Evolutionary conservation across 1,140 invertebrate genomes (phyloP).

Genomic region (Cyphomyrmex costatus): DNA sequence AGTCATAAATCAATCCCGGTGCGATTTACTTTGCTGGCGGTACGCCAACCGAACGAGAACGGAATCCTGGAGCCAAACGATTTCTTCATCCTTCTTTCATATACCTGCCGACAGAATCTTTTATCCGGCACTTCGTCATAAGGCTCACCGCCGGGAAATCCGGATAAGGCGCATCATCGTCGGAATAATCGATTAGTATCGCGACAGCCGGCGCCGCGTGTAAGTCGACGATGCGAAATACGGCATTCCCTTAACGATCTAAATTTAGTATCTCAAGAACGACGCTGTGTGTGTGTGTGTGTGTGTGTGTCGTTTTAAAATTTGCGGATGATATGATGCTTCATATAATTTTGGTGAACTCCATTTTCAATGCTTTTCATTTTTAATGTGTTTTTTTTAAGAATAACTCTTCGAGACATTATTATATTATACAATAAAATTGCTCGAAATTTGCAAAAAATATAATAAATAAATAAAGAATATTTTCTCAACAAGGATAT

Average conservation of each 20-base stretch:
- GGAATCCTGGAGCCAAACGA: constrained; percentile 67
- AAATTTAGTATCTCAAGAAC: constrained; percentile 36
- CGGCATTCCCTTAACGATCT: constrained; percentile 23
- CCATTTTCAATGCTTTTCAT: neutral
- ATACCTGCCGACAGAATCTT: constrained; percentile 53
- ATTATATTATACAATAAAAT: neutral
- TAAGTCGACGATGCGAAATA: constrained; percentile 31
- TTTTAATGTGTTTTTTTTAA: constrained; percentile 6
- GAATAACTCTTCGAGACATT: neutral
- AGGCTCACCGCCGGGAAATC: constrained; percentile 37
- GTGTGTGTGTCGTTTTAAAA: neutral
- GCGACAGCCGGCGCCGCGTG: constrained; percentile 29
- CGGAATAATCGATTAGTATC: constrained; percentile 66
- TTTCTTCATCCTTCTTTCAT: constrained; percentile 75
- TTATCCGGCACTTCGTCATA: constrained; percentile 69
- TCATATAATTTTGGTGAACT: neutral
- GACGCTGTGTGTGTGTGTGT: too few species aligned
- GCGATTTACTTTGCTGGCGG: constrained; percentile 76
- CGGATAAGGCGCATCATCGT: constrained; percentile 63
- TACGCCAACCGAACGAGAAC: constrained; percentile 73
- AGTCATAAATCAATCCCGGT: constrained; percentile 76
- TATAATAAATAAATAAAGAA: neutral
- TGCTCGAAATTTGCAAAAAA: neutral
- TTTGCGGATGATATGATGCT: neutral
- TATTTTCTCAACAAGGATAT: neutral